phyloP scores from a whole-genome alignment of 2,113 vertebrate genomes.

The Gymnogyps californianus region DNA sequence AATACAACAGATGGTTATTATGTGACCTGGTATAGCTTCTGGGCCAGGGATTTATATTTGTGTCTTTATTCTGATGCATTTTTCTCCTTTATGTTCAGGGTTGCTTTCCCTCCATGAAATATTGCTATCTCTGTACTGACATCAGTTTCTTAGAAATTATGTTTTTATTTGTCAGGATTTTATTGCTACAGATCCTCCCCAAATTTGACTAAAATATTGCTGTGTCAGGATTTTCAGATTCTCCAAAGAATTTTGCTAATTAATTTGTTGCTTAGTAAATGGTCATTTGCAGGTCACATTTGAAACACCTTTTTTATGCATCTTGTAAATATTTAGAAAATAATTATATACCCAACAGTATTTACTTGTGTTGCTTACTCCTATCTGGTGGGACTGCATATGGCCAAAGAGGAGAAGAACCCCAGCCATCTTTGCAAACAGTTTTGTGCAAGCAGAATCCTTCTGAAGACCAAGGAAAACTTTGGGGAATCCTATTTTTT shows the following conservation, averaged over 20 bases:
- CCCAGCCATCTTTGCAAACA: background rate
- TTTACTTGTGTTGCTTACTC: background rate
- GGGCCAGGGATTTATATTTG: background rate
- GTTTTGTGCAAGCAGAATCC: background rate
- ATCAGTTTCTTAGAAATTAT: background rate
- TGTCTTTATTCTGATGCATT: background rate
- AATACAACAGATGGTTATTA: background rate
- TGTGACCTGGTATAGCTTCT: background rate
- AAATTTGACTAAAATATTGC: background rate
- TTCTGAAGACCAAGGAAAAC: background rate
- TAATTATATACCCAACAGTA: background rate
- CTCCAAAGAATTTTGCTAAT: background rate
- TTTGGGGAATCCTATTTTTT: background rate
- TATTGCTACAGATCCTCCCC: background rate
- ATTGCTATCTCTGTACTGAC: background rate
- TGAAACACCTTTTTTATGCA: background rate
- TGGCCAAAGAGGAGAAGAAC: background rate
- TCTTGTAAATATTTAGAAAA: background rate
- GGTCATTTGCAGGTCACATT: background rate
- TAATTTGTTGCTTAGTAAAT: background rate
- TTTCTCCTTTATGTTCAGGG: background rate
- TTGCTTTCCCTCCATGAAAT: background rate
- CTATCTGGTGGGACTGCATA: background rate
- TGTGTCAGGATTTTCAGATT: background rate
- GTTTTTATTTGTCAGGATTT: background rate